A percentile compares a stretch with the other conserved stretches of the same genome.
phyloP scores from a whole-genome alignment of 2,797 vertebrate genomes.

The Limnodromus scolopaceus region DNA sequence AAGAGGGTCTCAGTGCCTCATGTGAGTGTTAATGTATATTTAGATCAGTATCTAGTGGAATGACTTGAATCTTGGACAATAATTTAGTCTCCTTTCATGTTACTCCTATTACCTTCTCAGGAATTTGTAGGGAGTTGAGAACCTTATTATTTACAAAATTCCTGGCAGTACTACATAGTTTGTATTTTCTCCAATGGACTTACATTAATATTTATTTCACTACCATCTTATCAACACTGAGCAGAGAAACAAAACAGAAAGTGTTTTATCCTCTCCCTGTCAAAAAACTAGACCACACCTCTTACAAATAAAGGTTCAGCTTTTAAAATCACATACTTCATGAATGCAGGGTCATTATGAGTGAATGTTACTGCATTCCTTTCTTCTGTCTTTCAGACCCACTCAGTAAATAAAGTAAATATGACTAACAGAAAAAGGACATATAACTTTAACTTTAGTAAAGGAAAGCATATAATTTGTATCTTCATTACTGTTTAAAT shows the following conservation, averaged over 20 bases:
- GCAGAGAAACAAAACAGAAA: neutral
- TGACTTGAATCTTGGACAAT: neutral
- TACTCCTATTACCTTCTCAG: neutral
- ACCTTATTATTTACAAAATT: neutral
- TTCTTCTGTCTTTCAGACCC: neutral
- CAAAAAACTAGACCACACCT: neutral
- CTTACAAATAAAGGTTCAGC: neutral
- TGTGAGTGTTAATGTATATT: neutral
- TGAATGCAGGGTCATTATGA: neutral
- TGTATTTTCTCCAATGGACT: neutral
- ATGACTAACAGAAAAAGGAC: neutral
- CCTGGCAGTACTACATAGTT: neutral
- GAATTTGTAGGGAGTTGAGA: neutral
- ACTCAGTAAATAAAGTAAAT: neutral
- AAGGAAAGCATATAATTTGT: neutral
- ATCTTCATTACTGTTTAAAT: neutral
- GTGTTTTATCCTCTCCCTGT: neutral
- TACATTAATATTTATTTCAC: neutral
- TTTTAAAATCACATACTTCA: neutral
- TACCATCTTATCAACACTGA: neutral
- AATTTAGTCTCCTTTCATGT: neutral
- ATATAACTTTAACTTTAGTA: neutral
- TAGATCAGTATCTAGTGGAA: neutral
- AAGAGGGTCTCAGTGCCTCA: neutral
- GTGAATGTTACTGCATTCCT: neutral